These are phyloP conservation scores for Phenacoccus solenopsis DNA, from an alignment of 1,140 invertebrate species.

Conservation along the genomic window DNA sequence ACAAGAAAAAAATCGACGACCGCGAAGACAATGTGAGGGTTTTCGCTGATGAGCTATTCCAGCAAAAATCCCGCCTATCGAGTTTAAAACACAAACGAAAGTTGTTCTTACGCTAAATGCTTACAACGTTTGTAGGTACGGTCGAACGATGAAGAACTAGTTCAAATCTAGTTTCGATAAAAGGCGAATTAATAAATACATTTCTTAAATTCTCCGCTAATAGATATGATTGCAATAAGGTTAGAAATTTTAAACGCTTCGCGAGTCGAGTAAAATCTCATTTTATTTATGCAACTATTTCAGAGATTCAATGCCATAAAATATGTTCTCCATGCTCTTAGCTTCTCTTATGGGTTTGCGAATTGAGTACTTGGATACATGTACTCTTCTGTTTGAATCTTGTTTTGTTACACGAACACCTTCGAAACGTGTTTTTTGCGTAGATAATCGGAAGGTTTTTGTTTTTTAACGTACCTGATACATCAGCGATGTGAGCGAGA, in stretches of 20 bases:
- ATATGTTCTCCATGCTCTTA: too few species aligned
- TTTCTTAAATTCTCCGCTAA: neutral
- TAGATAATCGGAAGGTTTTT: too few species aligned
- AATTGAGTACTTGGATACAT: too few species aligned
- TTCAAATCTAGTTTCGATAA: neutral
- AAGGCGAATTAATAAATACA: neutral
- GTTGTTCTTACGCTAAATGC: neutral
- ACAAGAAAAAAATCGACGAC: neutral
- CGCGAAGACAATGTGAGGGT: neutral
- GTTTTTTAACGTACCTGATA: too few species aligned
- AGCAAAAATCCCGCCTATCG: neutral
- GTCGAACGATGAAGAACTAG: neutral
- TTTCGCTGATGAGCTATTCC: neutral
- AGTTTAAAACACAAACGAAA: neutral
- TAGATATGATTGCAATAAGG: neutral
- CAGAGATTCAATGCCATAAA: too few species aligned
- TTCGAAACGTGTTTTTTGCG: too few species aligned
- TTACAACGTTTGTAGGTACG: neutral
- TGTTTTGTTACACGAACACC: too few species aligned
- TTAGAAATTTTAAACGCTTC: neutral
- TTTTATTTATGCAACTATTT: neutral
- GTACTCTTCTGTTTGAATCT: too few species aligned
- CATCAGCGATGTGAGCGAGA: too few species aligned
- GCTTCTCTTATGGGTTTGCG: too few species aligned
- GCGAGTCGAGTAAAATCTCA: neutral